Percentiles rank a stretch among this genome's conserved stretches.
Evolutionary conservation across 2,113 vertebrate genomes (phyloP).

Genomic region (Asarcornis scutulata): DNA sequence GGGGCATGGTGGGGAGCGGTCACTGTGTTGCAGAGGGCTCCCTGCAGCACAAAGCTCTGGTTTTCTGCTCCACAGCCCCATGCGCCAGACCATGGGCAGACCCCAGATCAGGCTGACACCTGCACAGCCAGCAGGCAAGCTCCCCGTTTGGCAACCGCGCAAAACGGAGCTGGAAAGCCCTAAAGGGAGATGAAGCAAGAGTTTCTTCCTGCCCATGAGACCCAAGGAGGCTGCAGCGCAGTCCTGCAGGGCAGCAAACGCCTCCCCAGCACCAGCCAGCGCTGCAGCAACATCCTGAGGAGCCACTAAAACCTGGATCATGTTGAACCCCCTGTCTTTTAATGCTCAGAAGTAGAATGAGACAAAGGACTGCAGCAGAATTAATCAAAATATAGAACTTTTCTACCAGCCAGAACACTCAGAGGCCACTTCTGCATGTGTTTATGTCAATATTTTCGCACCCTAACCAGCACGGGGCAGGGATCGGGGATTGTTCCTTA

Average conservation of each 20-base stretch:
- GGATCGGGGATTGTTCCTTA: background rate
- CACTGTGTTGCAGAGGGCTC: background rate
- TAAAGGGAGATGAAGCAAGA: rapidly evolving
- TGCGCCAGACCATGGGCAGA: no score
- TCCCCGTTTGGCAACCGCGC: background rate
- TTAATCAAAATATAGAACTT: background rate
- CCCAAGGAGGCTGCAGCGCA: background rate
- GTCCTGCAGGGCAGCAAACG: background rate
- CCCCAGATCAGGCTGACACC: background rate
- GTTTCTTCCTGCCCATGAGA: background rate
- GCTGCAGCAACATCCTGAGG: background rate
- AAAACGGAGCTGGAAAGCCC: background rate
- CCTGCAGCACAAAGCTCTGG: background rate
- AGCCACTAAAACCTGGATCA: background rate
- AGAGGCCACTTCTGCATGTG: background rate
- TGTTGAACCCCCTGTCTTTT: background rate
- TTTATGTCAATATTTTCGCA: background rate
- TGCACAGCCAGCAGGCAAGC: background rate
- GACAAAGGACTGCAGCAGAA: background rate
- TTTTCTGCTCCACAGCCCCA: background rate
- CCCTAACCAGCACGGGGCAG: background rate
- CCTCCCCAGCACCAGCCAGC: background rate
- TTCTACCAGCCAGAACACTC: background rate
- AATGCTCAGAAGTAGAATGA: background rate
- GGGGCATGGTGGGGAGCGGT: rapidly evolving